phyloP scores from a whole-genome alignment of 2,888 invertebrate genomes.

The Mylabris sibirica region DNA sequence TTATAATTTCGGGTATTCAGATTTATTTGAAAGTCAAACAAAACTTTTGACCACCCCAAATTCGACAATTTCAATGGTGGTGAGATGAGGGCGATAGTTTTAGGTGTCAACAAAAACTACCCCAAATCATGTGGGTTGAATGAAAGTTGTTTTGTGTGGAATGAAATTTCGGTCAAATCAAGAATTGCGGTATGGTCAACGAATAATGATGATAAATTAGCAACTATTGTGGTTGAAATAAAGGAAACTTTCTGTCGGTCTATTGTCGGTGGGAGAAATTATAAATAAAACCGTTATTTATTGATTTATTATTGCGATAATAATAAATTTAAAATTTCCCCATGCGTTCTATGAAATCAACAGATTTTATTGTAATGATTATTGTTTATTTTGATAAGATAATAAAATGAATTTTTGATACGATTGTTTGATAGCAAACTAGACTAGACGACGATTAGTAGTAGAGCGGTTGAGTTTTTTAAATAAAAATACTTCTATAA shows the following conservation, averaged over 20 bases:
- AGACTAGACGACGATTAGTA: background rate
- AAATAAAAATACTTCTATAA: too few species aligned
- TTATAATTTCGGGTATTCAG: too few species aligned
- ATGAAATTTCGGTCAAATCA: background rate
- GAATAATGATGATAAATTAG: conserved; percentile 4
- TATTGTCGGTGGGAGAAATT: background rate
- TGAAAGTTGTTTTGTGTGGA: background rate
- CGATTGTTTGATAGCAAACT: background rate
- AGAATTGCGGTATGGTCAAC: background rate
- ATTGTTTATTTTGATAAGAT: background rate
- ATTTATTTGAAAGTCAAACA: too few species aligned
- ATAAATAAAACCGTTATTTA: background rate
- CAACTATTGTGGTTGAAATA: background rate
- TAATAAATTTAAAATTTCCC: background rate
- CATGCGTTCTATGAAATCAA: background rate
- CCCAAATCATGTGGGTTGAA: background rate
- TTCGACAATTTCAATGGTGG: too few species aligned
- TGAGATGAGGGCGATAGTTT: too few species aligned
- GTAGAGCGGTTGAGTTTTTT: too few species aligned
- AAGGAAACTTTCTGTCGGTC: background rate
- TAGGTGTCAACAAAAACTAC: too few species aligned
- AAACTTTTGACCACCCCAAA: too few species aligned
- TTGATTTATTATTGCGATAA: background rate
- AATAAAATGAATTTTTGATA: background rate
- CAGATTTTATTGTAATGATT: background rate